A percentile compares a stretch with the other conserved stretches of the same genome.
Evolutionary conservation across 2,797 vertebrate genomes (phyloP).

Genomic region (Cossypha niveicapilla): DNA sequence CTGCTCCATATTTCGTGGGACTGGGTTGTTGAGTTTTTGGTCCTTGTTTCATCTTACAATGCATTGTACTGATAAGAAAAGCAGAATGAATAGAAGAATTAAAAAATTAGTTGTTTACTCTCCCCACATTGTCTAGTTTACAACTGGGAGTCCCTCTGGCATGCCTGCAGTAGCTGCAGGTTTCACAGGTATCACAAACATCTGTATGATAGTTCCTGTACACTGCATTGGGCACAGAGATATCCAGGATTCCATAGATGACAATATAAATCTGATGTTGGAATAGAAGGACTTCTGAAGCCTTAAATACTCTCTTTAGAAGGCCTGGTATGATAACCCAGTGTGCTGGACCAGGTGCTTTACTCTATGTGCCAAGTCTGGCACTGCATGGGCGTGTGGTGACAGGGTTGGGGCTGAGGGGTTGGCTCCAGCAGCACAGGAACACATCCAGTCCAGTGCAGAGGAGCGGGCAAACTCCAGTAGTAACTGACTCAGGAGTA

Average conservation of each 20-base stretch:
- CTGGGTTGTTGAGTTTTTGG: not conserved
- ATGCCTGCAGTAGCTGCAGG: not conserved
- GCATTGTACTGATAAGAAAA: not conserved
- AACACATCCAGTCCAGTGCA: not conserved
- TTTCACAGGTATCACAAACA: not conserved
- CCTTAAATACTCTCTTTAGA: not conserved
- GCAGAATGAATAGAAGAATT: not conserved
- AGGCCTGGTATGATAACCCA: not conserved
- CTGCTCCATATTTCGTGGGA: not conserved
- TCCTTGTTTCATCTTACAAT: not conserved
- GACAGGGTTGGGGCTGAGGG: not conserved
- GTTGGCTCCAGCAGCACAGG: not conserved
- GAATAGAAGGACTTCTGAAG: not conserved
- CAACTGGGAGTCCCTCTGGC: not conserved
- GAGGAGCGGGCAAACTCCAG: not conserved
- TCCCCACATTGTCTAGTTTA: not conserved
- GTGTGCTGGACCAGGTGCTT: not conserved
- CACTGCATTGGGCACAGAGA: not conserved
- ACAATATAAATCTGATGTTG: not conserved
- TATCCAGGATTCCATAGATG: not conserved
- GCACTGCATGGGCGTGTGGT: not conserved
- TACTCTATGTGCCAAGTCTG: accelerated
- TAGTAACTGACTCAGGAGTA: not conserved
- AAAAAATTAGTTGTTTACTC: not conserved
- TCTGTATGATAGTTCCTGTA: not conserved